Conservation (phyloP, 2,113 vertebrate species). For the Hypomesus transpacificus region DNA sequence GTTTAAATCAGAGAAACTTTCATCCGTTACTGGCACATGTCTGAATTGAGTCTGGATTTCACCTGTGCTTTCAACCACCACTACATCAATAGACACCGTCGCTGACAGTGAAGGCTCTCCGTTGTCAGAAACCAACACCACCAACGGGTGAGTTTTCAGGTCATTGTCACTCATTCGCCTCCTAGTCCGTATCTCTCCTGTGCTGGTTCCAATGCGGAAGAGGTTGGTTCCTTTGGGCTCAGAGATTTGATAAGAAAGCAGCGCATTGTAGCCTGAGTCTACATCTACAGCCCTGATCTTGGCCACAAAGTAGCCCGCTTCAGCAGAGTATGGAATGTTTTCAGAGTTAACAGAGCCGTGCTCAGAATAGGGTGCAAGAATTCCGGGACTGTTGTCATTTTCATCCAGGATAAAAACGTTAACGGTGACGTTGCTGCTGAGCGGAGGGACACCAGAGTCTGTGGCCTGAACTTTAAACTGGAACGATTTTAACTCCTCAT, state of each 20-base stretch:
- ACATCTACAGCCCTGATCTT: conserved; percentile 58
- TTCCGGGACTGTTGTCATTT: conserved; percentile 78
- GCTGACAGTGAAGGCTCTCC: conserved; percentile 76
- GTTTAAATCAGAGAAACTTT: conserved; percentile 65
- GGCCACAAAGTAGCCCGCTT: conserved; percentile 70
- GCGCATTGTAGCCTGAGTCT: conserved; percentile 62
- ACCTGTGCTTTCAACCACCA: conserved; percentile 70
- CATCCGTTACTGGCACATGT: conserved; percentile 56
- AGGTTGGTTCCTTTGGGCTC: conserved; percentile 54
- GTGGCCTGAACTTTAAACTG: conserved; percentile 76
- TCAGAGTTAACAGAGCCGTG: conserved; percentile 71
- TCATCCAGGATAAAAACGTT: conserved; percentile 78
- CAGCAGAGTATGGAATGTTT: conserved; percentile 72
- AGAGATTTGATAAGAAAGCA: conserved; percentile 57
- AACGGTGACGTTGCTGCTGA: conserved; percentile 70
- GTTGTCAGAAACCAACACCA: conserved; percentile 73
- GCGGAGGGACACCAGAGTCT: conserved; percentile 76
- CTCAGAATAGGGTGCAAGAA: conserved; percentile 72
- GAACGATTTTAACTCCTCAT: conserved; percentile 75
- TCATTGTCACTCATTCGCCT: conserved; percentile 73
- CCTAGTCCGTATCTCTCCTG: conserved; percentile 58
- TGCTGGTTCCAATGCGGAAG: conserved; percentile 57
- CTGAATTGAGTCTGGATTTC: conserved; percentile 74
- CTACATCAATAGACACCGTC: conserved; percentile 70
- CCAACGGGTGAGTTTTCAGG: conserved; percentile 71